Base-by-base conservation (phyloP, 2,888 invertebrate species). In the Allygus modestus region DNA sequence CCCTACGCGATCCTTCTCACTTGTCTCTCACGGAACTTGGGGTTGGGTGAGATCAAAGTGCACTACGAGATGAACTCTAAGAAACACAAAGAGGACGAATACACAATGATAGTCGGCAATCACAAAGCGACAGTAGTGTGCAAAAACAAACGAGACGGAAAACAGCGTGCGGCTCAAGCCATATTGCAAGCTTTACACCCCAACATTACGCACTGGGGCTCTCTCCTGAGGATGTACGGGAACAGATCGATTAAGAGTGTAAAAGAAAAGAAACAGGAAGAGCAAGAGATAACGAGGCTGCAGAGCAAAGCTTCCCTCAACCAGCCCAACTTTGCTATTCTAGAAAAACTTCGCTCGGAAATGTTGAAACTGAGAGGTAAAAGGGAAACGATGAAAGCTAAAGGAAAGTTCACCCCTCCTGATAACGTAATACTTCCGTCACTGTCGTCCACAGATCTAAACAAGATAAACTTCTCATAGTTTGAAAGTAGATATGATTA, bases 91-190 rank as follows among this genome's bases (percentile, higher is more conserved):
- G 96, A 96, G 89, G 98, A 98, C 89, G 97, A 98, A 91, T 96
- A 98, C 89, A 97, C 96, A 43, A 98, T 99, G 97, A 95, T 94
- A 15, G 98, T 98, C 58, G 98, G 98, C 79, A 97, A 97, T 90
- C 97, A 98, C 90, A 94, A 94, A 15, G 98, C 97, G 0, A 96
- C 95, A 28, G 97, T 99, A 28, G 92, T 95, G n/a, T 98, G 98
- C 90, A 96, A 97, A 90, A 99, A 99, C 91, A 99, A 99, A 91
- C 94, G 97, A 88, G 97, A 97, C 87, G 99, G 99, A 7, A 99
- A 99, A 90, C 99, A 99, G 90, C 92, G 96, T 87, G 99, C 99
- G 23, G 97, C 99, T 4, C 99, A 99, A 91, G 95, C 96, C 11
- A 97, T 99, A 88, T 91, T 99, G 71, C 96, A 97, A 94, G 94